Base-by-base conservation (phyloP, 2,113 vertebrate genomes). In the Carassius gibelio region DNA sequence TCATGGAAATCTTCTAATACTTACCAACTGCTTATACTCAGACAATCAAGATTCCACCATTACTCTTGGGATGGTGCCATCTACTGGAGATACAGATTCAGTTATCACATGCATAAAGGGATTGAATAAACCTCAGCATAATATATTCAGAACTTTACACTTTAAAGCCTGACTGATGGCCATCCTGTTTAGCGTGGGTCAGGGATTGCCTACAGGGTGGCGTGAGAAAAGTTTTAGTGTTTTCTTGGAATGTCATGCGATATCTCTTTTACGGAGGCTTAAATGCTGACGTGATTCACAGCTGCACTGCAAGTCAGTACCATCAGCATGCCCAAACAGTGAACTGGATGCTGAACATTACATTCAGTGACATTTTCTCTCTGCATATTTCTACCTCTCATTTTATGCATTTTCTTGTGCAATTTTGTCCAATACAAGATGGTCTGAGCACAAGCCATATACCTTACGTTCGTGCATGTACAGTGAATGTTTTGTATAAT, bases 251-350 rank as follows among this genome's bases (percentile, higher is more conserved):
- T 50, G 48, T 52, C 48, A 55, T 34, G 48, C 15, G 50, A 55
- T 76, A 55, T 76, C 26, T 76, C 23, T 8, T 76, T 76, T 19
- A 55, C 13, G 10, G 75, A 55, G 42, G 72, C 72, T 75, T 45
- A 75, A 75, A 75, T 26, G 26, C 23, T 55, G 75, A 76, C 50
- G 5, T 21, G 45, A 15, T 76, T 76, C 48, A 76, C 23, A 55
- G 75, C 45, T 50, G 45, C 23, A 52, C 50, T 42, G 69, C 19
- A 42, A 76, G 75, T 76, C 48, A 10, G 21, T 75, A 75, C 52
- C 48, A 75, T n/a, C 72, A 10, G 50, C 21, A 76, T 55, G 48
- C 48, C 26, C 13, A 75, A 75, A 75, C 38, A 23, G 71, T 23
- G 71, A 45, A 45, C 72, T 75, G 14, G 23, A 75, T 52, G 72